phyloP scores from a whole-genome alignment of 2,888 invertebrate genomes.

The Oxytorus armatus region DNA sequence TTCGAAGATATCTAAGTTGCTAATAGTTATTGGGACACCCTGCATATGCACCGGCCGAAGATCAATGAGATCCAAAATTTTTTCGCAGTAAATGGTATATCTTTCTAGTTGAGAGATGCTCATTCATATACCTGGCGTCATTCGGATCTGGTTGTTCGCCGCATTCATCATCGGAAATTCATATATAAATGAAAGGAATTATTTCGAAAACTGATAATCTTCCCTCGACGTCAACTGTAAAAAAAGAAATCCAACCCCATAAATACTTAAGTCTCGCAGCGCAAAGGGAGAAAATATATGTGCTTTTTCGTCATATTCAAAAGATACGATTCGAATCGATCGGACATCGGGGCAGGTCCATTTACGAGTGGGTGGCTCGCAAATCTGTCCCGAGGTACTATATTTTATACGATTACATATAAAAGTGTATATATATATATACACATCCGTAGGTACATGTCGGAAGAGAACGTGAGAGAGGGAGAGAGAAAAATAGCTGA shows the following conservation, averaged over 20 bases:
- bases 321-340: constrained; percentile 39
- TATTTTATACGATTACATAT: constrained; percentile 14
- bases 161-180: no score
- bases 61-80: no score
- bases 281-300: background rate
- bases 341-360: constrained; percentile 32
- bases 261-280: constrained; percentile 26
- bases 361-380: constrained; percentile 38
- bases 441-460: background rate
- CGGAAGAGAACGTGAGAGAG: background rate
- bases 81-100: no score
- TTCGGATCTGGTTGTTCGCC: no score
- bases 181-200: no score
- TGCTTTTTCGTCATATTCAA: constrained; percentile 26
- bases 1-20: no score
- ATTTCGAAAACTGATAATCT: no score
- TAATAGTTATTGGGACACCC: no score
- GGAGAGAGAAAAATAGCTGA: constrained; percentile 12
- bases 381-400: constrained; percentile 44
- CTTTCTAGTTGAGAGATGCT: no score
- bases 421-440: background rate
- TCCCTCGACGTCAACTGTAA: no score
- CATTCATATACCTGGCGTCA: no score
- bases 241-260: constrained; percentile 8
- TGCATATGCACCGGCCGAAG: no score